phyloP scores from a whole-genome alignment of 1,140 invertebrate species.

The Papilio helenus region DNA sequence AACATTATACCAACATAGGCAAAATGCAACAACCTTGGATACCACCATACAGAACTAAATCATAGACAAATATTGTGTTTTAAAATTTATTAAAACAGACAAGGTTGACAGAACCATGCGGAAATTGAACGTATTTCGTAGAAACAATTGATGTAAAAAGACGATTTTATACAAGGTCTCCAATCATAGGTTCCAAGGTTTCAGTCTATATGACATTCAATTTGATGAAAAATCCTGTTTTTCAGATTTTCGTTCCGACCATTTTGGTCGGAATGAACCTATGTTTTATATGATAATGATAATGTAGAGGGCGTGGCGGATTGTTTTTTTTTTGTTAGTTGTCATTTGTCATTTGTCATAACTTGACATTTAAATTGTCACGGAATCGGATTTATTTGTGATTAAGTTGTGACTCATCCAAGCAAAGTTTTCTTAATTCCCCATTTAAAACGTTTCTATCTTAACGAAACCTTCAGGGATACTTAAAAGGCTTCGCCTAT shows the following conservation, averaged over 20 bases:
- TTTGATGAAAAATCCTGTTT: too few species aligned
- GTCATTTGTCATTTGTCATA: not conserved
- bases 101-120: not conserved
- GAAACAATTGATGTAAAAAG: not conserved
- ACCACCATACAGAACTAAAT: not conserved
- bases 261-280: too few species aligned
- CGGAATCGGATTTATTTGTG: not conserved
- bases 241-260: too few species aligned
- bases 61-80: conserved; percentile 27
- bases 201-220: too few species aligned
- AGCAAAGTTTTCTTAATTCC: conserved; percentile 30
- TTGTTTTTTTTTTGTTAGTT: too few species aligned
- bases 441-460: not conserved
- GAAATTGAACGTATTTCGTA: not conserved
- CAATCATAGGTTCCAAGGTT: too few species aligned
- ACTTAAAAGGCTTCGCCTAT: conserved; percentile 49
- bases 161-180: too few species aligned
- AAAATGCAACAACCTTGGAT: not conserved
- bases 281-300: too few species aligned
- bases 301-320: too few species aligned
- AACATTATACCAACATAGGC: conserved; percentile 51
- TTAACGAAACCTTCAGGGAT: not conserved
- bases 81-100: not conserved
- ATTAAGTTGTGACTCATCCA: conserved; percentile 50
- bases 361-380: not conserved